Evolutionary conservation across 1,140 invertebrate genomes (phyloP).

Genomic region (Chlorops oryzae): DNA sequence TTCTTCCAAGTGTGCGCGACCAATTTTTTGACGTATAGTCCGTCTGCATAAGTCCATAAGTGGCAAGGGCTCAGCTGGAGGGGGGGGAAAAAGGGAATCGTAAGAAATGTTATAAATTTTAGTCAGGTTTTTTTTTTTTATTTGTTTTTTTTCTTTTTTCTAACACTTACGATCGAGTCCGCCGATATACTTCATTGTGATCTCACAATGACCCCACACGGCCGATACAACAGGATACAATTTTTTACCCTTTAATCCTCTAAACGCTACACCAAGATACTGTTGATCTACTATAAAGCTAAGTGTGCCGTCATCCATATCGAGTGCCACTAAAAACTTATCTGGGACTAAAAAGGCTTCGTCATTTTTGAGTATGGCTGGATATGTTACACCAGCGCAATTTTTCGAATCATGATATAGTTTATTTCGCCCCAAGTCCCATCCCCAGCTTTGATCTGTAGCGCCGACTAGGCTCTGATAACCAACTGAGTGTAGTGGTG

Average conservation of each 20-base stretch:
- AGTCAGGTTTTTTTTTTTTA: no score
- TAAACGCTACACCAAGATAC: conserved; percentile 95
- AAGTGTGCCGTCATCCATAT: conserved; percentile 99
- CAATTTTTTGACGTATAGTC: conserved; percentile 87
- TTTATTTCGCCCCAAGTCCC: conserved; percentile 96
- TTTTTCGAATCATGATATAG: conserved; percentile 85
- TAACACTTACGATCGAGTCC: conserved; percentile 97
- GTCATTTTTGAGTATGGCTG: conserved; percentile 85
- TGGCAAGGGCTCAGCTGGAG: conserved; percentile 89
- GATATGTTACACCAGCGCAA: conserved; percentile 84
- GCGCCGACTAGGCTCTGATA: conserved; percentile 78
- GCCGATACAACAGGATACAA: conserved; percentile 97
- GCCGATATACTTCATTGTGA: conserved; percentile 97
- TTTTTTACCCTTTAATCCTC: conserved; percentile 93
- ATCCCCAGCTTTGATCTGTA: conserved; percentile 96
- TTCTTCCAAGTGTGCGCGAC: conserved; percentile 77
- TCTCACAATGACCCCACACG: conserved; percentile 99
- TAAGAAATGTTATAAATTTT: no score
- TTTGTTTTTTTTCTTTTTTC: no score
- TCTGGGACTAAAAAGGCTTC: conserved; percentile 97
- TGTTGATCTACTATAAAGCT: conserved; percentile 97
- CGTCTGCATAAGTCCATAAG: conserved; percentile 93
- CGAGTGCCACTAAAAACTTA: conserved; percentile 93
- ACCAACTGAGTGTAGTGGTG: conserved; percentile 79
- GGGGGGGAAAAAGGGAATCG: conserved; percentile 10